Evolutionary conservation across 2,888 invertebrate genomes (phyloP).

Genomic region (Poecilobothrus nobilitatus): DNA sequence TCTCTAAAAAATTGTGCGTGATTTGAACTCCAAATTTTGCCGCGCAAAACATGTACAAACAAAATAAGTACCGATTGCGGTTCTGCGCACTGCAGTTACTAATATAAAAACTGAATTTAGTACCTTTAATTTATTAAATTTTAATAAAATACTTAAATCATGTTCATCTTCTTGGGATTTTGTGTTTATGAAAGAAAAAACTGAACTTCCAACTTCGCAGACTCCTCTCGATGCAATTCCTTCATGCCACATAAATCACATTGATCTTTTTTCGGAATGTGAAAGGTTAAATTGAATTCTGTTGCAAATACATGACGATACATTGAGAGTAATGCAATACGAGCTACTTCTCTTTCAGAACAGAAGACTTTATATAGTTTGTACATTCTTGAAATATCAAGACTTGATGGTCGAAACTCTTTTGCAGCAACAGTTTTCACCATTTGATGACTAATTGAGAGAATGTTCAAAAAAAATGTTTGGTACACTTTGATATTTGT

Average conservation of each 20-base stretch:
- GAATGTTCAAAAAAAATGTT: background rate
- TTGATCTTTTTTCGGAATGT: slow-evolving; percentile 11
- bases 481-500: background rate
- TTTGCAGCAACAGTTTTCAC: background rate
- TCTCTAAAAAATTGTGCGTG: slow-evolving; percentile 15
- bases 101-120: too few relatives aligned
- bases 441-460: background rate
- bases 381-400: background rate
- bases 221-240: slow-evolving; percentile 11
- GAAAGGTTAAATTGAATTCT: slow-evolving; percentile 9
- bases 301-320: background rate
- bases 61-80: slow-evolving; percentile 12
- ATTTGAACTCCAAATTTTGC: slow-evolving; percentile 14
- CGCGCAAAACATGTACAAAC: slow-evolving; percentile 7
- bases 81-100: slow-evolving; percentile 13
- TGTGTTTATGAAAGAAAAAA: slow-evolving; percentile 2
- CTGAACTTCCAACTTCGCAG: slow-evolving; percentile 12
- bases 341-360: background rate
- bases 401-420: slow-evolving; percentile 7
- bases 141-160: too few relatives aligned
- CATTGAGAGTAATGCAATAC: background rate
- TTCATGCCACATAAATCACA: slow-evolving; percentile 14
- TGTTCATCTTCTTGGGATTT: slow-evolving; percentile 8
- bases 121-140: too few relatives aligned
- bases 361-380: background rate